These are phyloP conservation scores for Hyaena hyaena DNA, from an alignment of 2,113 vertebrate genomes.

Conservation along the genomic window DNA sequence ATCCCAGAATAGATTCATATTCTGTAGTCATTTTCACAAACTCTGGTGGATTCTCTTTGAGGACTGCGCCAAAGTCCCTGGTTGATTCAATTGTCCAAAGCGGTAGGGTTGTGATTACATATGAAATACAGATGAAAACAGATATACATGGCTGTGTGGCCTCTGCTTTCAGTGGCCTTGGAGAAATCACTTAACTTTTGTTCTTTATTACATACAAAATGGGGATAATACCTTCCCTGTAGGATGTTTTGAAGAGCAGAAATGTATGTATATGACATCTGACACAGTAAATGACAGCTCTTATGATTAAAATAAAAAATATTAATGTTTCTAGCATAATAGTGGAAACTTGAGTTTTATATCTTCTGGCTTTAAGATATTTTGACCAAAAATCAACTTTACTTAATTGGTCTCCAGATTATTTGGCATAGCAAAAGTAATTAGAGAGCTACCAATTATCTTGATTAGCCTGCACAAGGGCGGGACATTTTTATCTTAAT, in stretches of 20 bases:
- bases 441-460: neutral
- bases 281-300: neutral
- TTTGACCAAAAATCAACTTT: neutral
- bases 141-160: neutral
- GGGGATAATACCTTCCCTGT: neutral
- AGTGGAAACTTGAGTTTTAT: neutral
- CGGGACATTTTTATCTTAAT: constrained; percentile 23
- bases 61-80: neutral
- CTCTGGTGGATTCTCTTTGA: neutral
- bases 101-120: neutral
- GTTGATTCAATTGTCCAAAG: neutral
- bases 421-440: neutral
- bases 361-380: constrained; percentile 57
- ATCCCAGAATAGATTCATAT: neutral
- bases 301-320: constrained; percentile 5
- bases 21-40: neutral
- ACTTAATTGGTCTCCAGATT: neutral
- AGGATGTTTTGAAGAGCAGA: neutral
- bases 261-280: neutral
- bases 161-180: neutral
- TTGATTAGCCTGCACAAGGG: constrained; percentile 1
- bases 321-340: neutral
- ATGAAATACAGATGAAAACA: neutral
- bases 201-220: neutral
- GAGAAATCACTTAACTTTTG: neutral